phyloP scores from a whole-genome alignment of 2,113 vertebrate genomes.

The Pyrgilauda ruficollis region DNA sequence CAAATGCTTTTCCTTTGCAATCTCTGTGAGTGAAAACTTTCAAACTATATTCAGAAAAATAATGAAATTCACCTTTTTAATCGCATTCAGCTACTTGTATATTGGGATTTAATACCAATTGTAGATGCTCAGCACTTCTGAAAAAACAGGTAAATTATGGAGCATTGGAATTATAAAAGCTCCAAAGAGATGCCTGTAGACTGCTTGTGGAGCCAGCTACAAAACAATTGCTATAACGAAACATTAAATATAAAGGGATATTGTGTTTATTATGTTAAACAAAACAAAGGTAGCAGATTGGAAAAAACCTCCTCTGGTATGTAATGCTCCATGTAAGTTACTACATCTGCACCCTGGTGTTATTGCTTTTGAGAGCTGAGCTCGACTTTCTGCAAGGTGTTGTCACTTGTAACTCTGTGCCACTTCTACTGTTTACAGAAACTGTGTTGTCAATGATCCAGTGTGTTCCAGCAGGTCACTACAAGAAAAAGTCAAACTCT shows the following conservation, averaged over 20 bases:
- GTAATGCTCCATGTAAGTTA: neutral
- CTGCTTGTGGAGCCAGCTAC: neutral
- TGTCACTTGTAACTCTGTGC: neutral
- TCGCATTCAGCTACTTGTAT: neutral
- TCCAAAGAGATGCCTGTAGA: neutral
- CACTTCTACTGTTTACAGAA: neutral
- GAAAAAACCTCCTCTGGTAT: neutral
- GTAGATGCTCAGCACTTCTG: neutral
- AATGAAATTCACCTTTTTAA: neutral
- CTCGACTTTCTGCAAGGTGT: neutral
- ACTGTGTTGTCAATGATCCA: rapidly evolving
- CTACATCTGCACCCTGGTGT: neutral
- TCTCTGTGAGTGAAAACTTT: neutral
- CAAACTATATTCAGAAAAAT: neutral
- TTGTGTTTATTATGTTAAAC: neutral
- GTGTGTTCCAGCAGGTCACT: neutral
- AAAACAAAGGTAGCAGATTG: neutral
- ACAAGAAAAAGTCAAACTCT: neutral
- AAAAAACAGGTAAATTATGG: neutral
- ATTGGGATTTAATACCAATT: neutral
- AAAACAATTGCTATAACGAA: neutral
- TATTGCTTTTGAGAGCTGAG: neutral
- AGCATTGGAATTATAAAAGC: neutral
- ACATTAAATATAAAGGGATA: neutral
- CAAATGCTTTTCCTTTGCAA: neutral